Base-by-base conservation (phyloP, 2,113 vertebrate species). In the Triplophysa dalaica region DNA sequence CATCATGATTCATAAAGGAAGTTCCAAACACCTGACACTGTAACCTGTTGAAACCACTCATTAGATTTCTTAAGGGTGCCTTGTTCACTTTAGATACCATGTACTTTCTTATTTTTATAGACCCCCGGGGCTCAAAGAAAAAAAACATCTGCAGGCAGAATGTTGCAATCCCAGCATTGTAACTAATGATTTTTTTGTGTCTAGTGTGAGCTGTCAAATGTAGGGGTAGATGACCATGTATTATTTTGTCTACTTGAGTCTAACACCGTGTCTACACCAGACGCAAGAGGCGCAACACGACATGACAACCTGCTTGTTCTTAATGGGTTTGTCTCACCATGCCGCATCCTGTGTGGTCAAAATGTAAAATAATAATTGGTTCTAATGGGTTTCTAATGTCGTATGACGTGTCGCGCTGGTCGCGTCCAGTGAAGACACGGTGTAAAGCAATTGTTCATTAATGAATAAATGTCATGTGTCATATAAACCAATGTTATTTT, bases 1-100 rank as follows among this genome's bases (percentile, higher is more conserved):
- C 70, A 60, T 22, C 2, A 3, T 73, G 70, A 73, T 13, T 73
- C 19, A 60, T 73, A 73, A 60, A 58, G 33, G 7, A 60, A 60
- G 52, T 58, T 58, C 54, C 54, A 58, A n/a, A 58, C 54, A 58
- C 19, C 8, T 58, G 8, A 58, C 8, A 58, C 19, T 19, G 9
- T 58, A 58, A n/a, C 19, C 6, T 41, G 12, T 73, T 60, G 19
- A 73, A 73, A 60, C 29, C 3, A n/a, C 19, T 73, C 56, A 41
- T 73, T 56, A 56, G 26, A 38, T 38, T 70, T 60, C 54, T 41
- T 60, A 60, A 19, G 19, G 41, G 54, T 22, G 12, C 33, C 10
- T 50, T 50, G 66, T 48, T 69, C 21, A 60, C 54, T n/a, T 22
- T 10, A 10, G 38, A 12, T 73, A 60, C 52, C 8, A 10, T 41